Evolutionary conservation across 2,113 vertebrate species (phyloP).

Genomic region (Micronisus gabar): DNA sequence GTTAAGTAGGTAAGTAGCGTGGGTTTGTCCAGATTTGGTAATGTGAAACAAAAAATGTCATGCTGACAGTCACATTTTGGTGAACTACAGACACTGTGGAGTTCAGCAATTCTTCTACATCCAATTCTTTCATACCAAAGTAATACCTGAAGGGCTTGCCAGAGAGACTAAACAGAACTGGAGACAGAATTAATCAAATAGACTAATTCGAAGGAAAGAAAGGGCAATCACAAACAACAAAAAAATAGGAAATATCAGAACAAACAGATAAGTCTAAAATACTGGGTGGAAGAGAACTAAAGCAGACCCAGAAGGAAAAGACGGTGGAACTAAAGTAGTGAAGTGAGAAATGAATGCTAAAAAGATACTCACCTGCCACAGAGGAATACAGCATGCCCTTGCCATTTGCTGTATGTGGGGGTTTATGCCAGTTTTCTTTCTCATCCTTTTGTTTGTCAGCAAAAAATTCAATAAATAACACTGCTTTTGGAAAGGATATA

Average conservation of each 20-base stretch:
- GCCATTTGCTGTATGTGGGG: background rate
- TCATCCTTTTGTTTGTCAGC: slow-evolving; percentile 7
- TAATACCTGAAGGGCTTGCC: background rate
- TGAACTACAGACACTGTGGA: background rate
- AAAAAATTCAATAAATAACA: background rate
- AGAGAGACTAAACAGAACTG: background rate
- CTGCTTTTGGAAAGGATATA: background rate
- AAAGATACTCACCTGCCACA: background rate
- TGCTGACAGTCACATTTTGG: background rate
- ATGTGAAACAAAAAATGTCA: background rate
- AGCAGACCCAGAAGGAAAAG: background rate
- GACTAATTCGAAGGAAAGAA: background rate
- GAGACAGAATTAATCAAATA: background rate
- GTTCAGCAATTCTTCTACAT: background rate
- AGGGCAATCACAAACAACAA: background rate
- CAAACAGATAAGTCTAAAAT: background rate
- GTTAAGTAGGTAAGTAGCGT: background rate
- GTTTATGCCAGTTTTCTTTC: background rate
- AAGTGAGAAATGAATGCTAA: background rate
- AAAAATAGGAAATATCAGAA: background rate
- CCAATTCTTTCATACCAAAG: background rate
- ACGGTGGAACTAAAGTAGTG: background rate
- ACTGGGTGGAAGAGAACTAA: background rate
- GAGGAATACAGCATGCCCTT: background rate
- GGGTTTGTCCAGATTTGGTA: background rate